Evolutionary conservation across 2,797 vertebrate genomes (phyloP).

Genomic region (Sebastes nivosus): DNA sequence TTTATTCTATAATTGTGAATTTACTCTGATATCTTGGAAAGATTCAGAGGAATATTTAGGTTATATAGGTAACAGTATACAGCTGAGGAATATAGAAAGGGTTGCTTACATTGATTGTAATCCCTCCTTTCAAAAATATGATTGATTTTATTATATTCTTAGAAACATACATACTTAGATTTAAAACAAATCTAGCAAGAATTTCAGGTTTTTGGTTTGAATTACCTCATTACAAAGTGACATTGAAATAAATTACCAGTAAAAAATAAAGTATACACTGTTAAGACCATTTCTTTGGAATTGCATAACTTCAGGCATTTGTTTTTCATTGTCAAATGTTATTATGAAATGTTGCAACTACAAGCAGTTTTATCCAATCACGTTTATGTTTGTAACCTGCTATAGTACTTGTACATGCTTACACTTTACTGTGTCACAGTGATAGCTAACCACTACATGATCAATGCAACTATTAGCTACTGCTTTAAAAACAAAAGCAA

Average conservation of each 20-base stretch:
- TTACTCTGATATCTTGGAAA: background rate
- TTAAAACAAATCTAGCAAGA: too few species aligned
- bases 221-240: background rate
- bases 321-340: too few species aligned
- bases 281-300: background rate
- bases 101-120: background rate
- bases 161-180: too few species aligned
- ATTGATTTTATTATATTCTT: background rate
- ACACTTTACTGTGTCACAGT: background rate
- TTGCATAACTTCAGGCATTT: background rate
- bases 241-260: background rate
- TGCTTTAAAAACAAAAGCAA: background rate
- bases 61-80: background rate
- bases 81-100: background rate
- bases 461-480: background rate
- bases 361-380: too few species aligned
- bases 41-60: background rate
- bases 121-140: background rate
- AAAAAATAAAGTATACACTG: background rate
- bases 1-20: background rate
- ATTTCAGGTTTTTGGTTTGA: background rate
- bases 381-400: too few species aligned
- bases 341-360: too few species aligned
- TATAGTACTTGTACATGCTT: background rate
- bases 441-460: background rate